Evolutionary conservation across 2,113 vertebrate species (phyloP).

Genomic region (Camelus dromedarius): DNA sequence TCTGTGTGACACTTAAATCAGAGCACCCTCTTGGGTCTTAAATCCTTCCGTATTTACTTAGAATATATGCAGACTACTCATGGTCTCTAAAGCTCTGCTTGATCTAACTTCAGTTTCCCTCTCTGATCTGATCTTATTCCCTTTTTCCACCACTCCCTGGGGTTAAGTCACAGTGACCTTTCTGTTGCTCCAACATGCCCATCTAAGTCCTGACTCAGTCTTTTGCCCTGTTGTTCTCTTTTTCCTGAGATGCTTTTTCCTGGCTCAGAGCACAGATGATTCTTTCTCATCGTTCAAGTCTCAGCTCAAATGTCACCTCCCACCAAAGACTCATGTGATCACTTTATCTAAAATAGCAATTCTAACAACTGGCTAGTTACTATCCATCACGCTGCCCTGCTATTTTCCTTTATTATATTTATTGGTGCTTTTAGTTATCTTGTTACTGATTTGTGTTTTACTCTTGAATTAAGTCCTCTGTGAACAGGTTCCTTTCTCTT

Average conservation of each 20-base stretch:
- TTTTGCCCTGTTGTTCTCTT: background rate
- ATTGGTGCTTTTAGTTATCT: background rate
- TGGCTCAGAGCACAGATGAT: background rate
- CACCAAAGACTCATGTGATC: background rate
- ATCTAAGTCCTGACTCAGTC: background rate
- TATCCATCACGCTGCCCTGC: background rate
- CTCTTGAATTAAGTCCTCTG: background rate
- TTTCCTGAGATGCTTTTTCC: background rate
- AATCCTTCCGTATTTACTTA: background rate
- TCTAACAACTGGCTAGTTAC: background rate
- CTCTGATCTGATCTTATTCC: background rate
- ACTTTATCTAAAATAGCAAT: background rate
- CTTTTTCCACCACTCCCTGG: background rate
- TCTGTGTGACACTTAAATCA: background rate
- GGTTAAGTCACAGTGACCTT: no score
- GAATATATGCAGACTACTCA: background rate
- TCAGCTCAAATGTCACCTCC: background rate
- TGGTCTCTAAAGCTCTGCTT: background rate
- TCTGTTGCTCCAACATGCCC: background rate
- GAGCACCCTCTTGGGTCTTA: background rate
- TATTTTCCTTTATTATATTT: slow-evolving; percentile 25
- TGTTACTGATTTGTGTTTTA: background rate
- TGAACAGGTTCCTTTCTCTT: background rate
- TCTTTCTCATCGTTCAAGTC: background rate
- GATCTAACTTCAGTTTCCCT: background rate